Percentiles rank a stretch among this genome's conserved stretches.
Conservation (phyloP, 2,113 vertebrate species). For the Colaptes auratus region DNA sequence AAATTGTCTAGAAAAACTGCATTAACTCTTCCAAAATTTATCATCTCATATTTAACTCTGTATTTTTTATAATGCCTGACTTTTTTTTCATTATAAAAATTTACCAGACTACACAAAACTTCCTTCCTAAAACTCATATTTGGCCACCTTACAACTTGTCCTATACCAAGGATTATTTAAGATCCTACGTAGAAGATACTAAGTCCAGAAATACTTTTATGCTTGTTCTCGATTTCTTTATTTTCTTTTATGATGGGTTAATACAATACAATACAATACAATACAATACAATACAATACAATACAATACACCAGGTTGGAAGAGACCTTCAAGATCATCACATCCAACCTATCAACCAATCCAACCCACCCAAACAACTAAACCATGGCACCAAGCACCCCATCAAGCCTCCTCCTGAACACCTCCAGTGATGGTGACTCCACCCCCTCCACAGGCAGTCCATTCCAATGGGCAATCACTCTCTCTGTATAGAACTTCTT, state of each 20-base stretch:
- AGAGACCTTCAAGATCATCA: too few species aligned
- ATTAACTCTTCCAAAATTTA: neutral
- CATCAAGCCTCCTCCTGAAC: too few species aligned
- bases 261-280: too few species aligned
- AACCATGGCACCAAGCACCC: too few species aligned
- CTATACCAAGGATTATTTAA: neutral
- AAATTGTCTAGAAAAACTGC: neutral
- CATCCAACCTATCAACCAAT: too few species aligned
- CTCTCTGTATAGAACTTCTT: too few species aligned
- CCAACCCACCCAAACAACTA: too few species aligned
- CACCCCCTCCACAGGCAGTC: too few species aligned
- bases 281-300: too few species aligned
- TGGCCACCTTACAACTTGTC: neutral
- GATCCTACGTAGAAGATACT: neutral
- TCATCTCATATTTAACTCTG: neutral
- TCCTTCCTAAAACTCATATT: neutral
- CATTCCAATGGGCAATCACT: too few species aligned
- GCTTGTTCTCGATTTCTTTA: neutral
- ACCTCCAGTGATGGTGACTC: too few species aligned
- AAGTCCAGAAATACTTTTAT: neutral
- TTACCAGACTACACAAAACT: accelerated
- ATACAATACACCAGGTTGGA: too few species aligned
- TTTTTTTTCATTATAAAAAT: neutral
- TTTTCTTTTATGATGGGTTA: neutral
- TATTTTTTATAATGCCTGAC: neutral